Base-by-base conservation (phyloP, 2,888 invertebrate genomes). In the Nomada ruficornis region DNA sequence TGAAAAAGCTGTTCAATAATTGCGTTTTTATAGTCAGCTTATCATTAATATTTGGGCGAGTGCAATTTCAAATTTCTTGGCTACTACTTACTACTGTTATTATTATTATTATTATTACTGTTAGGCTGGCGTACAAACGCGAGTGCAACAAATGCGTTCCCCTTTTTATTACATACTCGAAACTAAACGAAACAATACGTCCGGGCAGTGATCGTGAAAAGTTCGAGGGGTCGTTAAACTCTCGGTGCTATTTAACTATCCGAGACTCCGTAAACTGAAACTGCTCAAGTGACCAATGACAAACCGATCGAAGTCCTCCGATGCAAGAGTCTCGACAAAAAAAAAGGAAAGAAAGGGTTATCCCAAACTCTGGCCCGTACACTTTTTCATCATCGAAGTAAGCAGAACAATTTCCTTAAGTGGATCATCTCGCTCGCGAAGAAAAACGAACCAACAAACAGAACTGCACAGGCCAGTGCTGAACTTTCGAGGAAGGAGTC, bases 381-480 rank as follows among this genome's bases (percentile, higher is more conserved):
- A 42, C 36, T 55, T 68, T 68, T 55, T 68, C 67, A 23, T 42
- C 67, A 55, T 55, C 52, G 29, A 67, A 54, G 69, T 59, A 59
- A 69, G 57, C 69, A 69, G 69, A 69, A 59, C 69, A 29, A 13
- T 69, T 69, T 57, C 26, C 44, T 59, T 47, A 59, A 59, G 69
- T 57, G 57, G 44, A 7, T 47, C 26, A 55, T 63, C 15, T 9
- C 54, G 47, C 20, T 2, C 15, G 42, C 26, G 36, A 72, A 60
- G 44, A 23, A 26, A 23, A 42, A 59, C 36, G 36, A 36, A 36
- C 36, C 36, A 7, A 36, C 36, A 36, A 36, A 36, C 36, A 36
- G 5, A 36, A 36, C 36, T 36, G 1, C 36, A 7, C 36, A 7
- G 36, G 44, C n/a, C 44, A 20, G 59, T 2, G 44, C n/a, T 77